Conservation (phyloP, 2,797 vertebrate genomes). For the Poeciliopsis turneri region DNA sequence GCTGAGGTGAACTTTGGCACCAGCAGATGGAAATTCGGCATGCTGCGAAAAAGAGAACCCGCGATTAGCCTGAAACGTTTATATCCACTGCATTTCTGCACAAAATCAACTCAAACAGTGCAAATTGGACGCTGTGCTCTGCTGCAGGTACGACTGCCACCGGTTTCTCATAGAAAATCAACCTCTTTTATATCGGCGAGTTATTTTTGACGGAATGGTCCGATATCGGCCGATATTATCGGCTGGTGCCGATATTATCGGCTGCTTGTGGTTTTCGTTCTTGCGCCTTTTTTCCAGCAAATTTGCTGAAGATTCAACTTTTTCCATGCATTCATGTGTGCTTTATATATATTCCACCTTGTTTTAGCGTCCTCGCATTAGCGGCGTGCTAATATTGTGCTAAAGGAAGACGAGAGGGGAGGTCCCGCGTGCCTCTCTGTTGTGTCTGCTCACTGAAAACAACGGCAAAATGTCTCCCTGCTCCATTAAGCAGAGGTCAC, state of each 20-base stretch:
- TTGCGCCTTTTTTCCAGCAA: not conserved
- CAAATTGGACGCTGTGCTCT: too few species aligned
- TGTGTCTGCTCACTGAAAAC: conserved; percentile 60
- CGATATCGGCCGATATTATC: too few species aligned
- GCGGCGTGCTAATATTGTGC: conserved; percentile 1
- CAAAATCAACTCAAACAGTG: not conserved
- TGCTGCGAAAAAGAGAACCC: not conserved
- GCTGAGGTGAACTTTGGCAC: not conserved
- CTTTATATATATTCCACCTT: not conserved
- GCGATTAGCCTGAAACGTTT: not conserved
- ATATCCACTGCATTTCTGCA: not conserved
- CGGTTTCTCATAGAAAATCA: too few species aligned
- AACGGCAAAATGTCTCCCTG: conserved; percentile 67
- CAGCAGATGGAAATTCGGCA: not conserved
- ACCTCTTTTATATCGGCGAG: too few species aligned
- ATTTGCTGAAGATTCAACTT: not conserved
- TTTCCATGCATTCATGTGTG: not conserved
- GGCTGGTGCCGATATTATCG: too few species aligned
- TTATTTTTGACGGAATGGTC: too few species aligned
- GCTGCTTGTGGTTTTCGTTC: not conserved
- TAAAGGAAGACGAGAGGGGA: conserved; percentile 8
- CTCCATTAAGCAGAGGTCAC: conserved; percentile 76
- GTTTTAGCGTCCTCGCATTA: not conserved
- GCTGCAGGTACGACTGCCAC: too few species aligned
- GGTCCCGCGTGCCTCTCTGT: conserved; percentile 48